These are phyloP conservation scores for Trinorchestia longiramus DNA, from an alignment of 1,140 invertebrate species.

Conservation along the genomic window DNA sequence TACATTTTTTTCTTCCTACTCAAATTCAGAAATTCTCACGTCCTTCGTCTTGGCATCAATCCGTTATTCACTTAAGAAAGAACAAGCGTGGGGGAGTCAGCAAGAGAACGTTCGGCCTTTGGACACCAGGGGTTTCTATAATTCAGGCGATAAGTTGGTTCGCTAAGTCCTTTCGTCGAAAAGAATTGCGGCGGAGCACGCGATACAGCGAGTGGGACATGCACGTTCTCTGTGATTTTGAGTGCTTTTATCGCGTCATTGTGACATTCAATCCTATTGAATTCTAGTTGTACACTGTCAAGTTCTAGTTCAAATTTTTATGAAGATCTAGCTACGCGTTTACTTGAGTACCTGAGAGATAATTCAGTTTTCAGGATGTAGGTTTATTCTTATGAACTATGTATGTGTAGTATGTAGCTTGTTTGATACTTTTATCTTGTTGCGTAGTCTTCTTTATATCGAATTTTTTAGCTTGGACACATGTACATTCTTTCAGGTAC, in stretches of 20 bases:
- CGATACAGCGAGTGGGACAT: neutral
- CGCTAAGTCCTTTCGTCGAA: neutral
- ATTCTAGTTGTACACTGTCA: neutral
- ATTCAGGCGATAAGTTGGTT: slow-evolving; percentile 27
- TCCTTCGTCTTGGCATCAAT: neutral
- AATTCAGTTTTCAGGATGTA: too few relatives aligned
- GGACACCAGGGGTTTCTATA: slow-evolving; percentile 18
- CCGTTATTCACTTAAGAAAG: neutral
- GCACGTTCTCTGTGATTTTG: neutral
- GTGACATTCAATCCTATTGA: neutral
- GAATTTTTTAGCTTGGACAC: too few relatives aligned
- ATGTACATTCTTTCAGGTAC: too few relatives aligned
- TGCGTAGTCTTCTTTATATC: too few relatives aligned
- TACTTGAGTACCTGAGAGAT: too few relatives aligned
- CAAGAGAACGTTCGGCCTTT: neutral
- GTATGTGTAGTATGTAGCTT: too few relatives aligned
- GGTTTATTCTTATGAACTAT: too few relatives aligned
- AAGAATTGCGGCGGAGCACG: neutral
- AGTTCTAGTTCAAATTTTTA: neutral
- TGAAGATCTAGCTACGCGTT: too few relatives aligned
- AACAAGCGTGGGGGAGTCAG: neutral
- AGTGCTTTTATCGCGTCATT: neutral
- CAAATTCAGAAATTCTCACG: neutral
- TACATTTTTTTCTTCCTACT: neutral
- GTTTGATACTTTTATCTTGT: too few relatives aligned